phyloP scores from a whole-genome alignment of 2,888 invertebrate genomes.

The Creontiades dilutus region DNA sequence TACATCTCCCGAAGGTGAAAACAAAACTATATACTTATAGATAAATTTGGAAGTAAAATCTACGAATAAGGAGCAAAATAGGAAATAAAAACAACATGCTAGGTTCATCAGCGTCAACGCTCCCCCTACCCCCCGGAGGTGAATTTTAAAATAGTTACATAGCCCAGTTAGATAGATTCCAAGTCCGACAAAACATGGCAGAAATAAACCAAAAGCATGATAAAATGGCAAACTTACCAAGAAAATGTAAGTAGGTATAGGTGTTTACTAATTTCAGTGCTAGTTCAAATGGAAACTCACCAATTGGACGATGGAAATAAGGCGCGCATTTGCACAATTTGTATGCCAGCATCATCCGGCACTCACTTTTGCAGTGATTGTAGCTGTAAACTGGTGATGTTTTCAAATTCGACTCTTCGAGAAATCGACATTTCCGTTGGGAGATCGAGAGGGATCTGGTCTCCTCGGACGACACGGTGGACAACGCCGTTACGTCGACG shows the following conservation, averaged over 20 bases:
- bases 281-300: constrained; percentile 25
- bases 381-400: constrained; percentile 78
- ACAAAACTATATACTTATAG: too few relatives aligned
- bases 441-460: constrained; percentile 77
- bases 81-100: too few relatives aligned
- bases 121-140: too few relatives aligned
- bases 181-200: too few relatives aligned
- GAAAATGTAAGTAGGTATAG: neutral
- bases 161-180: too few relatives aligned
- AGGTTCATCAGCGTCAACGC: too few relatives aligned
- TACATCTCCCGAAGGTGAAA: too few relatives aligned
- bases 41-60: too few relatives aligned
- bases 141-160: too few relatives aligned
- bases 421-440: constrained; percentile 78
- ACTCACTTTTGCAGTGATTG: constrained; percentile 78
- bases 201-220: too few relatives aligned
- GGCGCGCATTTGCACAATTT: constrained; percentile 78
- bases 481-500: constrained; percentile 82
- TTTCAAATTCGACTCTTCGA: constrained; percentile 77
- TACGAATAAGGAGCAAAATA: too few relatives aligned
- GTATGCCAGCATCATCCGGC: constrained; percentile 77
- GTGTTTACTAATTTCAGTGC: neutral
- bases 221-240: neutral
- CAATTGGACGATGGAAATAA: constrained; percentile 77
- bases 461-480: constrained; percentile 82